phyloP scores from a whole-genome alignment of 2,113 vertebrate species.

The Corvus moneduloides region DNA sequence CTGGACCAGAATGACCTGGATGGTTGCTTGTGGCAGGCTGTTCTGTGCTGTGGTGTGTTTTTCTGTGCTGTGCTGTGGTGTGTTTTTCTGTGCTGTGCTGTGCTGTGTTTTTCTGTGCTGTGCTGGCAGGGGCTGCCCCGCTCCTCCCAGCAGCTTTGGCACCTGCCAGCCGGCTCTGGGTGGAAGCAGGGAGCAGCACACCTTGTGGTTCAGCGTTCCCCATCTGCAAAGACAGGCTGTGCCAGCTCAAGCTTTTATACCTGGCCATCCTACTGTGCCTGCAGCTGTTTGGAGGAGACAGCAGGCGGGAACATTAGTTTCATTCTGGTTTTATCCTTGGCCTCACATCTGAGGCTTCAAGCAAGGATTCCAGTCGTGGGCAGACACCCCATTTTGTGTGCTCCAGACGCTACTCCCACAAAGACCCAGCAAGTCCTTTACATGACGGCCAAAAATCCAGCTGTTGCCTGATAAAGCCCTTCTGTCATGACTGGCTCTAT shows the following conservation, averaged over 20 bases:
- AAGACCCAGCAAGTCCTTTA: constrained; percentile 6
- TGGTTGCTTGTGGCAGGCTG: neutral
- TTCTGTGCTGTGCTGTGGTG: neutral
- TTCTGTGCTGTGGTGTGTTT: fast-evolving
- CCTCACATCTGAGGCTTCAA: constrained; percentile 47
- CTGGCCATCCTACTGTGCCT: neutral
- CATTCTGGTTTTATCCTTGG: constrained; percentile 58
- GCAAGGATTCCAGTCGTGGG: neutral
- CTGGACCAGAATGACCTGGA: neutral
- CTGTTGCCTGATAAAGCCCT: neutral
- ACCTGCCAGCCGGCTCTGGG: neutral
- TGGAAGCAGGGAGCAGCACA: neutral
- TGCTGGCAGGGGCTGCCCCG: neutral
- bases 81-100: neutral
- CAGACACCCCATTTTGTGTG: neutral
- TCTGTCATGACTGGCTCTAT: neutral
- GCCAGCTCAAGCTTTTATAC: constrained; percentile 37
- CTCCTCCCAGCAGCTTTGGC: neutral
- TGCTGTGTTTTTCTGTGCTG: fast-evolving
- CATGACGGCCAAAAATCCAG: neutral
- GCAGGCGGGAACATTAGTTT: constrained; percentile 38
- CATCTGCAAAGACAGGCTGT: neutral
- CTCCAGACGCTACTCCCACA: neutral
- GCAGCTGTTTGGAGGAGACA: constrained; percentile 47
- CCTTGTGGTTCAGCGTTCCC: constrained; percentile 20